phyloP scores from a whole-genome alignment of 2,797 vertebrate genomes.

The Capromys pilorides region DNA sequence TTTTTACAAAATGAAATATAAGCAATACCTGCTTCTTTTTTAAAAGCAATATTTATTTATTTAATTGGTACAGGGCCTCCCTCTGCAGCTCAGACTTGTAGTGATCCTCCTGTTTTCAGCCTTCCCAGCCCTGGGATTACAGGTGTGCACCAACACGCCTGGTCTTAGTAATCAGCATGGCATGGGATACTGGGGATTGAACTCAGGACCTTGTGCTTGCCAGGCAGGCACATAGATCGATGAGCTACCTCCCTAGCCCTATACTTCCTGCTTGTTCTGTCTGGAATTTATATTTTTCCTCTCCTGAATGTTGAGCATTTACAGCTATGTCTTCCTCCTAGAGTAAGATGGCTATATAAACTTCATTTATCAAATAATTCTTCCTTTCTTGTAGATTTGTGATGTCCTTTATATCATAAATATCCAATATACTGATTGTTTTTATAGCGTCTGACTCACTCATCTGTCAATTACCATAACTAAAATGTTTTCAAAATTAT shows the following conservation, averaged over 20 bases:
- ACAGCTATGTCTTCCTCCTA: background rate
- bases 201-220: too few relatives aligned
- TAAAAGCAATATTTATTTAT: too few relatives aligned
- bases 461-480: background rate
- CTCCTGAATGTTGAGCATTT: background rate
- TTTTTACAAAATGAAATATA: constrained; percentile 12
- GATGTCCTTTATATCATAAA: background rate
- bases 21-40: background rate
- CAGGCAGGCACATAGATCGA: too few relatives aligned
- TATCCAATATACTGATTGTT: background rate
- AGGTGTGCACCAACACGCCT: too few relatives aligned
- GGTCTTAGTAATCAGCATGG: too few relatives aligned
- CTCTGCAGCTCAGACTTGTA: too few relatives aligned
- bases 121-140: too few relatives aligned
- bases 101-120: too few relatives aligned
- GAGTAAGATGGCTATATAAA: constrained; percentile 19
- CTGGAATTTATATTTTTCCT: constrained; percentile 19
- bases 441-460: constrained; percentile 7
- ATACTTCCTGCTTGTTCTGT: background rate
- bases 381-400: background rate
- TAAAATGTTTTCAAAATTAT: background rate
- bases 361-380: constrained; percentile 16
- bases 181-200: too few relatives aligned
- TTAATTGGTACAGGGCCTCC: too few relatives aligned
- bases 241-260: background rate